Percentiles rank a stretch among this genome's conserved stretches.
Evolutionary conservation across 1,140 invertebrate species (phyloP).

Genomic region (Eufriesea mexicana): DNA sequence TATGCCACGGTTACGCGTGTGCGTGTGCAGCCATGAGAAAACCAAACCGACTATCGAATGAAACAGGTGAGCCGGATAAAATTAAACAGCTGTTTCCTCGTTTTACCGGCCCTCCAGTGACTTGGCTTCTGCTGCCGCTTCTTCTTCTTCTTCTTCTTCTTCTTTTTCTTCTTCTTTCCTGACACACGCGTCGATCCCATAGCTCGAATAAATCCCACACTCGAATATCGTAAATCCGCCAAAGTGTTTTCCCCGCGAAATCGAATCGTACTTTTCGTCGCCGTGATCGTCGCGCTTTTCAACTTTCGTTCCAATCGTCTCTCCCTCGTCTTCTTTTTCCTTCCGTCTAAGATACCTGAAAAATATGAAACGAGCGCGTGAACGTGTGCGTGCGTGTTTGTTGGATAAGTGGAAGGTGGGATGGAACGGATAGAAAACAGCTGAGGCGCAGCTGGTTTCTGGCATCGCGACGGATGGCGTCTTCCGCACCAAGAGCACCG

Average conservation of each 20-base stretch:
- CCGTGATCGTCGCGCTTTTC: no score
- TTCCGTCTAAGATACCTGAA: no score
- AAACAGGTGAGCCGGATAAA: constrained; percentile 72
- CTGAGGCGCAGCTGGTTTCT: constrained; percentile 78
- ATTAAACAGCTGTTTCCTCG: constrained; percentile 73
- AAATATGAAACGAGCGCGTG: no score
- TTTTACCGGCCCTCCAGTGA: constrained; percentile 49
- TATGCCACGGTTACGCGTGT: constrained; percentile 22
- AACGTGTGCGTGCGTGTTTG: no score
- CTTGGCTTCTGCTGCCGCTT: neutral
- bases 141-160: neutral
- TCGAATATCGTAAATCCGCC: no score
- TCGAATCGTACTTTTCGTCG: no score
- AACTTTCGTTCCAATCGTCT: no score
- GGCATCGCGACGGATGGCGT: constrained; percentile 72
- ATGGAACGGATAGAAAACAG: constrained; percentile 77
- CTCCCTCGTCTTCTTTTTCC: no score
- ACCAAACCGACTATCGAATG: constrained; percentile 58
- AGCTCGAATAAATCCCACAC: no score
- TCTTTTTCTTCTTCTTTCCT: neutral
- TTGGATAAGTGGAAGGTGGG: neutral
- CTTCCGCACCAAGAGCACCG: constrained; percentile 58
- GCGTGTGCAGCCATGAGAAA: constrained; percentile 27
- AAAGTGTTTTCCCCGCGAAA: no score
- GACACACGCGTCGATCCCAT: neutral